Evolutionary conservation across 1,140 invertebrate genomes (phyloP), one percentile per base, ranked within the genome.

Genomic region (Aphidius gifuensis): DNA sequence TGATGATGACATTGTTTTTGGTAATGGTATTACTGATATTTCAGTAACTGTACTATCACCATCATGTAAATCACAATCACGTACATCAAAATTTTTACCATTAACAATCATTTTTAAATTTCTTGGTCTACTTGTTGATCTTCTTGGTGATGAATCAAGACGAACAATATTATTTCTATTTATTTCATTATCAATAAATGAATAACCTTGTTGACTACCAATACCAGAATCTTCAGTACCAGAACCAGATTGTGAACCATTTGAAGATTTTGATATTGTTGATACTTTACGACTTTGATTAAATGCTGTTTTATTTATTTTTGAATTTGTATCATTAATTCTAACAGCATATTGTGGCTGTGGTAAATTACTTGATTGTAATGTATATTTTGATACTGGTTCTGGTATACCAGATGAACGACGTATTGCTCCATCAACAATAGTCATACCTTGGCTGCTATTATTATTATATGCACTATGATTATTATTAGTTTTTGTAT

Each of bases 321-420:
- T 91, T 4, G 78, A 73, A 60, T 78, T 80, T 0, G 84, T 76
- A 59, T 90, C 89, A 40, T 84, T 84, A 47, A 86, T 77, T 39
- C 79, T 77, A 16, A 90, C 83, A 0, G 90, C 88, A 64, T 85
- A 88, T 70, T 91, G 88, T 0, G 89, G 90, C 54, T 84, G 75
- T 0, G 90, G 90, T 53, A 92, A 74, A 62, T 89, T 87, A 54
- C 85, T 88, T 5, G 87, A 87, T 58, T 90, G 89, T 58, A 91
- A 76, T 5, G 89, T 91, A 67, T 88, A 92, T 72, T 86, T 89
- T 47, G 72, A 71, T 1, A 78, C 66, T 1, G 72, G 71, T 54
- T 79, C 72, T 6, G 74, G 71, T 58, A 76, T 73, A 9, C 67
- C 67, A 4, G 69, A 68, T 3, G 51, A 42, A 47, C 65, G 71